A percentile compares a stretch with the other conserved stretches of the same genome.
Evolutionary conservation across 2,888 invertebrate species (phyloP).

Genomic region (Orchestes rusci): DNA sequence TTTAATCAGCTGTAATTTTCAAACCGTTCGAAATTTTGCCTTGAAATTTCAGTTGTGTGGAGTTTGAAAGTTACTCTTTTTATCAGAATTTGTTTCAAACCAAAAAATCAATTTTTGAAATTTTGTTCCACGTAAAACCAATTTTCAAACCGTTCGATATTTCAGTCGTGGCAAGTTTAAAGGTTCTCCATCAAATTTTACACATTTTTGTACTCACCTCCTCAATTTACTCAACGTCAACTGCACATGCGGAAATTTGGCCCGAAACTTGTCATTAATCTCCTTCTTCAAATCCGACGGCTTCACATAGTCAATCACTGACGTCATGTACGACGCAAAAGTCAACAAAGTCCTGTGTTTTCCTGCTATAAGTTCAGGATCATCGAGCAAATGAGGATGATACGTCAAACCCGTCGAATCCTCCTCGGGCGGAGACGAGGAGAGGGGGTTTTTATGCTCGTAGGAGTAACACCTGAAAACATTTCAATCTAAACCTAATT

Average conservation of each 20-base stretch:
- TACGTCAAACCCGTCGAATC: conserved; percentile 49
- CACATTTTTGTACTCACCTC: too few relatives aligned
- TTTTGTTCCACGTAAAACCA: too few relatives aligned
- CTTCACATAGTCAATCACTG: conserved; percentile 93
- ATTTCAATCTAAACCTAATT: not conserved
- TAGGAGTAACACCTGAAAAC: conserved; percentile 63
- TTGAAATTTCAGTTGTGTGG: too few relatives aligned
- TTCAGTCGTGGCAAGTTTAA: too few relatives aligned
- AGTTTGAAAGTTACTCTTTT: too few relatives aligned
- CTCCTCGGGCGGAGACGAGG: conserved; percentile 44
- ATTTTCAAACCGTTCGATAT: too few relatives aligned
- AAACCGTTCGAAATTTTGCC: too few relatives aligned
- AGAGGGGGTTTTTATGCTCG: conserved; percentile 55
- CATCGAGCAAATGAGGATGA: conserved; percentile 84
- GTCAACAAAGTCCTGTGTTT: conserved; percentile 81
- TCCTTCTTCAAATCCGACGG: conserved; percentile 95
- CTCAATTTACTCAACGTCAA: conserved; percentile 91
- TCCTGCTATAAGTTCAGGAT: conserved; percentile 85
- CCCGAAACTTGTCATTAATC: conserved; percentile 92
- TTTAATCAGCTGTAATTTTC: too few relatives aligned
- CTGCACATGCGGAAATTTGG: conserved; percentile 91
- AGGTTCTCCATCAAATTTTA: too few relatives aligned
- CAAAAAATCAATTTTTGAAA: too few relatives aligned
- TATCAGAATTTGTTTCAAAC: too few relatives aligned
- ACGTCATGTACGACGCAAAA: conserved; percentile 87